Percentiles rank a stretch among this genome's conserved stretches.
phyloP scores from a whole-genome alignment of 2,113 vertebrate genomes.

The Hippocampus abdominalis region DNA sequence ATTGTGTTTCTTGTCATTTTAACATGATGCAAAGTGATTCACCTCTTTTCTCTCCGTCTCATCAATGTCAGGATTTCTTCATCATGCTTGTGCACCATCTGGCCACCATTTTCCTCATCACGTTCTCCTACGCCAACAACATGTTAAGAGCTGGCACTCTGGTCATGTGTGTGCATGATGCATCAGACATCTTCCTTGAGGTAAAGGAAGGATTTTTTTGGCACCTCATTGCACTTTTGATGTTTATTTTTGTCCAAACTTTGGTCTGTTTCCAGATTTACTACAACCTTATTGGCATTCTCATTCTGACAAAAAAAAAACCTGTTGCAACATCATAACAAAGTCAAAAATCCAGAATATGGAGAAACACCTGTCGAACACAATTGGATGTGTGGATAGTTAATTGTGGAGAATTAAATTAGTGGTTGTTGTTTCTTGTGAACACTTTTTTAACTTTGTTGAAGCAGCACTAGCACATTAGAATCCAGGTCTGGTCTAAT shows the following conservation, averaged over 20 bases:
- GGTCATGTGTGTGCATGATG: slow-evolving; percentile 86
- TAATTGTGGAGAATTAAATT: too few species aligned
- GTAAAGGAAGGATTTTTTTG: slow-evolving; percentile 54
- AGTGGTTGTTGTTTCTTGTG: too few species aligned
- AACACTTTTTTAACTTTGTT: too few species aligned
- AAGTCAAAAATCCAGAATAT: too few species aligned
- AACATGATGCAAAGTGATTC: not conserved
- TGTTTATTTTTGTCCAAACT: not conserved
- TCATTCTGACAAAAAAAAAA: too few species aligned
- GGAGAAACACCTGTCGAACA: too few species aligned
- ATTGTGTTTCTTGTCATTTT: not conserved
- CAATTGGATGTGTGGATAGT: too few species aligned
- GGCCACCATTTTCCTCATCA: slow-evolving; percentile 78
- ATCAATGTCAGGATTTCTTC: slow-evolving; percentile 80
- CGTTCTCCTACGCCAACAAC: slow-evolving; percentile 88
- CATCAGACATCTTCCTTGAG: slow-evolving; percentile 85
- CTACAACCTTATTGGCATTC: too few species aligned
- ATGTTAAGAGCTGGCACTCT: slow-evolving; percentile 84
- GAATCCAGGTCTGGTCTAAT: too few species aligned
- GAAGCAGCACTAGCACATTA: too few species aligned
- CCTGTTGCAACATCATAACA: too few species aligned
- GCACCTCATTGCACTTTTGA: not conserved
- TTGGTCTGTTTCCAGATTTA: not conserved
- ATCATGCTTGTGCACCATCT: slow-evolving; percentile 90
- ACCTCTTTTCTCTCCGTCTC: slow-evolving; percentile 10